Conservation (phyloP, 2,797 vertebrate genomes). For the Falco novaeseelandiae region DNA sequence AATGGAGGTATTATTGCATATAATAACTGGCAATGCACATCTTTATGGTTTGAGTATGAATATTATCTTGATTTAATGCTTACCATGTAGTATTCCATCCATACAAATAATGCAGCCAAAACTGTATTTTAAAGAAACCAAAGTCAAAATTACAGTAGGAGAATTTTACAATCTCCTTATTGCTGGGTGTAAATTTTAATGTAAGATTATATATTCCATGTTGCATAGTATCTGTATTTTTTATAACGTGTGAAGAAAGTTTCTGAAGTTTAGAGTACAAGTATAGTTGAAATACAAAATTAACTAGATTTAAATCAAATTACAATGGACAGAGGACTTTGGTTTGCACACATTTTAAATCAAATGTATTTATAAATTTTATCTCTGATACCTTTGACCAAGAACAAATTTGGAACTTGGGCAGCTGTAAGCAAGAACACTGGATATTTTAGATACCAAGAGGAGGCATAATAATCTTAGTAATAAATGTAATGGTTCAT, state of each 20-base stretch:
- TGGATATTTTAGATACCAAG: not conserved
- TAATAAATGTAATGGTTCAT: not conserved
- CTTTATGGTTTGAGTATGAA: not conserved
- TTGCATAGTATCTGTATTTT: not conserved
- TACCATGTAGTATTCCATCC: not conserved
- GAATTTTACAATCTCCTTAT: not conserved
- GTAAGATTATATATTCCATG: not conserved
- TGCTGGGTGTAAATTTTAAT: not conserved
- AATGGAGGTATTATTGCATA: not conserved
- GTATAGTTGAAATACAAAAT: not conserved
- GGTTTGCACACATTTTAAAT: not conserved
- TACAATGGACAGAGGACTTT: not conserved
- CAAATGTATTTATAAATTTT: not conserved
- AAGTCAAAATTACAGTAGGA: not conserved
- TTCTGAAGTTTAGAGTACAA: not conserved
- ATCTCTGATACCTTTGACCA: not conserved
- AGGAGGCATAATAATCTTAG: not conserved
- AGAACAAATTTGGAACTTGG: not conserved
- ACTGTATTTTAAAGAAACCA: not conserved
- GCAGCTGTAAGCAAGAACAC: not conserved
- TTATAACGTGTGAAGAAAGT: not conserved
- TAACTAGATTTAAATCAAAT: not conserved
- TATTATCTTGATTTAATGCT: slow-evolving; percentile 7
- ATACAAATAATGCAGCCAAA: not conserved
- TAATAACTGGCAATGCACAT: not conserved